phyloP scores from a whole-genome alignment of 2,797 vertebrate genomes.

The Coluber constrictor region DNA sequence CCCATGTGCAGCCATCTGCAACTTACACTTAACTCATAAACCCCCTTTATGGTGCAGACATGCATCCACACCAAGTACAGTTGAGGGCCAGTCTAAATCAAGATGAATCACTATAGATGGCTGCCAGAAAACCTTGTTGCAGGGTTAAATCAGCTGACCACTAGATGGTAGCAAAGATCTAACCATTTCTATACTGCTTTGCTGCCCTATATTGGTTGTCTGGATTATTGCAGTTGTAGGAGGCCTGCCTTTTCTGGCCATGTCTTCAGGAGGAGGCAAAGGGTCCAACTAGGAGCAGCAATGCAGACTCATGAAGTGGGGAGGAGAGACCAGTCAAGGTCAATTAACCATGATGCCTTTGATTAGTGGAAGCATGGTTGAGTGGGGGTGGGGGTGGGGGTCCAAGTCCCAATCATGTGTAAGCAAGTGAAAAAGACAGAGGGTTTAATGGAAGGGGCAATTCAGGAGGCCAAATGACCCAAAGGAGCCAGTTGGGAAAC shows the following conservation, averaged over 20 bases:
- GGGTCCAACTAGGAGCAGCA: neutral
- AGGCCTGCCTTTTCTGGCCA: neutral
- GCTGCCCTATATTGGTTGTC: neutral
- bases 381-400: neutral
- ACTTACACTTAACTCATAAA: neutral
- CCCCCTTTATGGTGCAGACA: neutral
- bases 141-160: neutral
- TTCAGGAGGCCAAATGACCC: neutral
- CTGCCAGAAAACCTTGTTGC: neutral
- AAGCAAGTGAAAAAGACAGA: neutral
- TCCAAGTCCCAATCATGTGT: neutral
- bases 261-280: neutral
- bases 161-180: neutral
- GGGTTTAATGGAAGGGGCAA: too few species aligned
- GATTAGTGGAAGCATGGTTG: neutral
- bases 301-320: neutral
- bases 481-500: neutral
- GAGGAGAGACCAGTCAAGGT: neutral
- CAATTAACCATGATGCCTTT: neutral
- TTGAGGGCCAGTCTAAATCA: neutral
- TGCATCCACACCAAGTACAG: neutral
- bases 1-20: neutral
- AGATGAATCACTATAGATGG: neutral
- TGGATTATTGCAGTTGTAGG: neutral
- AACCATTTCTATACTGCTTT: neutral